Evolutionary conservation across 2,113 vertebrate species (phyloP), one percentile per base, ranked within the genome.

Genomic region (Bathybates hornii): DNA sequence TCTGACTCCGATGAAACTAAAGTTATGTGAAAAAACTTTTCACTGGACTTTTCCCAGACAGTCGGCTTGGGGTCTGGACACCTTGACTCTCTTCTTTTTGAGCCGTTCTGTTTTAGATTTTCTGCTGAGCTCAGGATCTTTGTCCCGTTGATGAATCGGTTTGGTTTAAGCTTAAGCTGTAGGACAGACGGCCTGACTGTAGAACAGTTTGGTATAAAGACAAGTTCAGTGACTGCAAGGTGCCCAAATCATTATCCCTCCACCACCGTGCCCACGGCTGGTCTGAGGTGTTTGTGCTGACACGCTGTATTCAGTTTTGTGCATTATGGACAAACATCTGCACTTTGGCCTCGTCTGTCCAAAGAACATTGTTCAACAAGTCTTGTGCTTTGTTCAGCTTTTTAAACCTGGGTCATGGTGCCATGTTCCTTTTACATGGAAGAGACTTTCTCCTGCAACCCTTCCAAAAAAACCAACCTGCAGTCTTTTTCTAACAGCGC

Each of bases 51-150:
- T 63, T 63, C 19, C 59, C 59, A 34, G 29, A 63, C 16, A 19
- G 59, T 63, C 1, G 0, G 9, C 57, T 34, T 63, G 29, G 29
- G 0, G 0, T 34, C 59, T 34, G 59, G 16, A 63, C 59, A 0
- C 29, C 29, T 61, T 34, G 29, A 61, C 16, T 61, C 29, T 19
- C 29, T 54, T 54, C 52, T 53, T 53, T 53, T 21, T 54, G 5
- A 54, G 52, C n/a, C 3, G 3, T 12, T 54, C n/a, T 54, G 52
- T 54, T 54, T 11, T 11, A 63, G 16, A 63, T 63, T 63, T 63
- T 11, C 9, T 63, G 29, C 59, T 63, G 59, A 3, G 59, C 59
- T 63, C 29, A 36, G 29, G 59, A 19, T 63, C 29, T 63, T 36
- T 63, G 29, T 63, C 59, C 9, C 34, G 9, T 63, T 36, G 59